phyloP scores from a whole-genome alignment of 2,113 vertebrate genomes.

The Eidolon helvum region DNA sequence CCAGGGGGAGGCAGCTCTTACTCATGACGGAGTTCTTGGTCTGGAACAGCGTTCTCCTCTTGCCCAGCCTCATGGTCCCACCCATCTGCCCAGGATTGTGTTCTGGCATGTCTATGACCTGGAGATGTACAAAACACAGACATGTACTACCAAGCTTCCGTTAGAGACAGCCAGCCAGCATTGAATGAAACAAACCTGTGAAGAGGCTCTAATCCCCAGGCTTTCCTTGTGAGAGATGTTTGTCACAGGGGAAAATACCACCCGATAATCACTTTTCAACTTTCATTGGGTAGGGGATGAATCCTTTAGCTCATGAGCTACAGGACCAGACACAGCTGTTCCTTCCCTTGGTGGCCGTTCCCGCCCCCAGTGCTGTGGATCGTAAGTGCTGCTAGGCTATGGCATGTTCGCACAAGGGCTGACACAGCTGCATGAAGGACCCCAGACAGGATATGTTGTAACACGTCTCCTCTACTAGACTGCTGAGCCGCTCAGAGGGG shows the following conservation, averaged over 20 bases:
- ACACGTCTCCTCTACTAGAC: fast-evolving
- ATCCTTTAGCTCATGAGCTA: not conserved
- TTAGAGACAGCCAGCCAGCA: not conserved
- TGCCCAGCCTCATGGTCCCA: constrained; percentile 97
- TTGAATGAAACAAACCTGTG: not conserved
- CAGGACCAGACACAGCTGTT: not conserved
- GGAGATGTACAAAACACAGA: constrained; percentile 38
- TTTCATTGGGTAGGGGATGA: not conserved
- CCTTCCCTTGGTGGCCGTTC: not conserved
- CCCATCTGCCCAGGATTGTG: constrained; percentile 98
- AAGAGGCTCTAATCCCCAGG: not conserved
- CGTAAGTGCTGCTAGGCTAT: not conserved
- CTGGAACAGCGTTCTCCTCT: constrained; percentile 95
- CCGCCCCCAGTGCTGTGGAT: not conserved
- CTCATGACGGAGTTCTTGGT: constrained; percentile 91
- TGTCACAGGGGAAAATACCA: not conserved
- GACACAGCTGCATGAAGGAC: not conserved
- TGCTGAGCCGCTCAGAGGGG: not conserved
- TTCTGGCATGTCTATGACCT: constrained; percentile 99
- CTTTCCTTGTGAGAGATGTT: not conserved
- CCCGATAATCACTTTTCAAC: not conserved
- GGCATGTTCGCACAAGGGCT: not conserved
- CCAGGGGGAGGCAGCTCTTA: constrained; percentile 77
- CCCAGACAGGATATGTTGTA: fast-evolving
- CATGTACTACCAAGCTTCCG: not conserved